Base-by-base conservation (phyloP, 1,140 invertebrate genomes). In the Brachionus angularis region DNA sequence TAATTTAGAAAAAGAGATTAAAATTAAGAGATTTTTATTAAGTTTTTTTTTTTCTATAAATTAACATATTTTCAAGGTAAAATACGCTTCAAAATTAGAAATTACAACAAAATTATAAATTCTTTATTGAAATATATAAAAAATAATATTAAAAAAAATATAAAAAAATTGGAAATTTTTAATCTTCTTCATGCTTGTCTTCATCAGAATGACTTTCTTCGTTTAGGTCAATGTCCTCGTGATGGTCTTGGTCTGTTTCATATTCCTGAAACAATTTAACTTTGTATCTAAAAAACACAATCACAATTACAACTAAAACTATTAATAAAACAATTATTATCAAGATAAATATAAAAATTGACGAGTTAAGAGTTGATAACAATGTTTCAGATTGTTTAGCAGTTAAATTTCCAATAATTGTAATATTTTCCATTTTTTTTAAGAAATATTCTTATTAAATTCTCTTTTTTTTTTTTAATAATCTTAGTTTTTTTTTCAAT, bases 361-460 rank as follows among this genome's bases (percentile, higher is more conserved):
- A 58, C 8, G 53, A 58, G 18, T 58, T 58, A 12, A 58, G n/a
- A n/a, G n/a, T n/a, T n/a, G n/a, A n/a, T n/a, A n/a, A 58, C 21
- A 58, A 58, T 18, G 33, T 18, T 27, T 58, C 53, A 39, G 36
- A 39, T 58, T 58, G 33, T n/a, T n/a, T n/a, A n/a, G n/a, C n/a
- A n/a, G n/a, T n/a, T n/a, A n/a, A n/a, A n/a, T n/a, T n/a, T n/a
- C n/a, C n/a, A n/a, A n/a, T n/a, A n/a, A n/a, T n/a, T n/a, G n/a
- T n/a, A n/a, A n/a, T n/a, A n/a, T n/a, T n/a, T n/a, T n/a, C n/a
- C n/a, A n/a, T n/a, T n/a, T n/a, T n/a, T n/a, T n/a, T n/a, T n/a
- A n/a, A n/a, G n/a, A n/a, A n/a, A n/a, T n/a, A n/a, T n/a, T n/a
- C n/a, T n/a, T n/a, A n/a, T n/a, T n/a, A n/a, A n/a, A n/a, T n/a